Evolutionary conservation across 1,140 invertebrate species (phyloP).

Genomic region (Nephotettix cincticeps): DNA sequence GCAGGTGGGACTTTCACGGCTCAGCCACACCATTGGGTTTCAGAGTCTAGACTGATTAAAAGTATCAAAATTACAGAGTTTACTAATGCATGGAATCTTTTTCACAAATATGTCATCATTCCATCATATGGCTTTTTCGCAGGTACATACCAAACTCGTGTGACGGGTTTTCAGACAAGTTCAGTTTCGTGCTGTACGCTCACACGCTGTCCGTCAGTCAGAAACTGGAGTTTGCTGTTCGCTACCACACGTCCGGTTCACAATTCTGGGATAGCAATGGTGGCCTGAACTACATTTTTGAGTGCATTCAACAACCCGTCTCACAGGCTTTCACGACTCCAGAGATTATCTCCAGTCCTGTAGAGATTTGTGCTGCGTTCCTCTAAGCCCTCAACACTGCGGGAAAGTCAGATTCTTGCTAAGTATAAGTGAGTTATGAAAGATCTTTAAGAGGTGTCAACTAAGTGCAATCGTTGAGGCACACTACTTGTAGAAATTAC

Average conservation of each 20-base stretch:
- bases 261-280: constrained; percentile 91
- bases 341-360: constrained; percentile 23
- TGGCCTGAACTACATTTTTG: constrained; percentile 82
- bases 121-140: no score
- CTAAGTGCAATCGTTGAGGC: no score
- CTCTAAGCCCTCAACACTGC: constrained; percentile 25
- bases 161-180: constrained; percentile 91
- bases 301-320: constrained; percentile 60
- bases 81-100: no score
- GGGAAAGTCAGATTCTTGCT: no score
- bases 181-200: constrained; percentile 69
- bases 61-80: no score
- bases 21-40: no score
- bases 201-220: constrained; percentile 70
- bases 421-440: no score
- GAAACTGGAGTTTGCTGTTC: constrained; percentile 76
- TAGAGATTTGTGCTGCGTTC: constrained; percentile 34
- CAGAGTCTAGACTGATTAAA: no score
- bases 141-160: constrained; percentile 85
- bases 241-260: constrained; percentile 77
- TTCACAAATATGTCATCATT: no score
- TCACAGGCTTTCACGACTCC: background rate
- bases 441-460: no score
- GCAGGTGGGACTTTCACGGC: no score
- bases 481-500: no score